These are phyloP conservation scores for Clarias magur DNA, from an alignment of 2,113 vertebrate species.

Conservation along the genomic window DNA sequence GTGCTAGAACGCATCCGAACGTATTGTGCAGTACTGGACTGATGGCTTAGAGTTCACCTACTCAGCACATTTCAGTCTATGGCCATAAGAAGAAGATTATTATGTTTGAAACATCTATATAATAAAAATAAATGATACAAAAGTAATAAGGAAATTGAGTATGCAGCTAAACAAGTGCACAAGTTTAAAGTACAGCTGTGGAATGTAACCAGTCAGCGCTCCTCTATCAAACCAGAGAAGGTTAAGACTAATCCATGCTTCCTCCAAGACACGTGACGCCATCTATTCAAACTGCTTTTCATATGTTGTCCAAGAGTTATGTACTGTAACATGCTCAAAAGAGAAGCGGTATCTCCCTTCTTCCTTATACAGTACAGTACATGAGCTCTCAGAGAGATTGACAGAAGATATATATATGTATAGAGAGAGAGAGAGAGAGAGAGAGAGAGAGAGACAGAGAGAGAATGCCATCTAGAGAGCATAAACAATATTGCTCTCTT, in stretches of 20 bases:
- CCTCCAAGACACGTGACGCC: too few species aligned
- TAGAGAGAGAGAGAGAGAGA: neutral
- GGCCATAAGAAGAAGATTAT: neutral
- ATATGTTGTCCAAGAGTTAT: neutral
- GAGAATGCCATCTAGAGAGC: neutral
- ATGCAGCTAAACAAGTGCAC: neutral
- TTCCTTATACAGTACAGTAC: neutral
- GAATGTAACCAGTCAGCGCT: neutral
- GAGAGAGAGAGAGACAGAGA: neutral
- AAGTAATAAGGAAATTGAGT: neutral
- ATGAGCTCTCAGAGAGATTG: neutral
- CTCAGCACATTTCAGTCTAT: neutral
- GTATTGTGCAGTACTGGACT: too few species aligned
- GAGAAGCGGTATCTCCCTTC: neutral
- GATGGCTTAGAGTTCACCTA: neutral
- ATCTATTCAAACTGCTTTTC: neutral
- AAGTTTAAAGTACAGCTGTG: neutral
- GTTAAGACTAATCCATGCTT: neutral
- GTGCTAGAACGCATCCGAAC: neutral
- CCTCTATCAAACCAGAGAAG: neutral
- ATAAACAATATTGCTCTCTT: neutral
- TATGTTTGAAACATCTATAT: neutral
- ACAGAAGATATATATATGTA: neutral
- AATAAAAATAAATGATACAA: neutral
- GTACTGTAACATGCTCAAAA: neutral